phyloP scores from a whole-genome alignment of 2,797 vertebrate species.

The Neosilurus mollespiculum region DNA sequence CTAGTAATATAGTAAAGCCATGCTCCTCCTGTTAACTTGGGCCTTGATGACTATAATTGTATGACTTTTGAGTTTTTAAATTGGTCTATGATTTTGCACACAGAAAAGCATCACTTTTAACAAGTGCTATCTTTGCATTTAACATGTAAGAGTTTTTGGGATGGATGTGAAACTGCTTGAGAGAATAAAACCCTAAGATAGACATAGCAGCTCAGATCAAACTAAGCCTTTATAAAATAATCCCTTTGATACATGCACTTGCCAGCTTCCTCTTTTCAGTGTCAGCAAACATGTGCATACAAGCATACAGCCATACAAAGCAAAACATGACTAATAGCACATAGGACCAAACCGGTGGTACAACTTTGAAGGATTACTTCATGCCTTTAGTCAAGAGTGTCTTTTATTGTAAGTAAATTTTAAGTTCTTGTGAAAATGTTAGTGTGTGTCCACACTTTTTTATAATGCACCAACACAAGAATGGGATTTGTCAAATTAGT shows the following conservation, averaged over 20 bases:
- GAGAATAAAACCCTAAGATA: not conserved
- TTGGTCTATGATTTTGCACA: too few species aligned
- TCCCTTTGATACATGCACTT: not conserved
- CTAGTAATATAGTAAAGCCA: too few species aligned
- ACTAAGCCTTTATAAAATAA: not conserved
- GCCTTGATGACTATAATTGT: too few species aligned
- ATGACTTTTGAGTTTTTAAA: too few species aligned
- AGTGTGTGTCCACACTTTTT: not conserved
- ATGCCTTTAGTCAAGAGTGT: not conserved
- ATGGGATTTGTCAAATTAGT: not conserved
- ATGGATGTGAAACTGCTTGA: not conserved
- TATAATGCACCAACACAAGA: not conserved
- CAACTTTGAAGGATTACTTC: not conserved
- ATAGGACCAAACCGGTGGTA: not conserved
- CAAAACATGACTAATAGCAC: conserved; percentile 8
- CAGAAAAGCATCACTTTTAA: too few species aligned
- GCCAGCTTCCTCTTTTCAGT: not conserved
- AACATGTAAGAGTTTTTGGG: not conserved
- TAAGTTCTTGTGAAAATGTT: not conserved
- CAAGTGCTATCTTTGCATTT: not conserved
- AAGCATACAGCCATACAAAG: not conserved
- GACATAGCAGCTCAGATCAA: not conserved
- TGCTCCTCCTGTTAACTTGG: too few species aligned
- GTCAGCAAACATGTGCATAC: not conserved
- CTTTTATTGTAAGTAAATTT: not conserved